phyloP scores from a whole-genome alignment of 2,113 vertebrate species.

The Trichomycterus rosablanca region DNA sequence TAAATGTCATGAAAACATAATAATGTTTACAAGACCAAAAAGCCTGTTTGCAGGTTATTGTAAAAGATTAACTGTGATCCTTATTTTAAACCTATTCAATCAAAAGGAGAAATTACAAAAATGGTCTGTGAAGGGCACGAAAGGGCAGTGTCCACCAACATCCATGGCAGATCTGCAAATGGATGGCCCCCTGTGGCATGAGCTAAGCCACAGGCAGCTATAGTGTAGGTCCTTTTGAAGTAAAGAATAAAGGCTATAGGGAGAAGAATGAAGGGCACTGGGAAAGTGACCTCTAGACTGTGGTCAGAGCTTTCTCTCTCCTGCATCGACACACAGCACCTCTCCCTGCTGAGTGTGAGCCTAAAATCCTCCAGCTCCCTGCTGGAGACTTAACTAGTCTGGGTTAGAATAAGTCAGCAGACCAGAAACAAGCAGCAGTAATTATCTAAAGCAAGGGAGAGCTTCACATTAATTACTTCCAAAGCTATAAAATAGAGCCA shows the following conservation, averaged over 20 bases:
- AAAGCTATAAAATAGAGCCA: too few relatives aligned
- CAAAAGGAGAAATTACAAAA: constrained; percentile 14
- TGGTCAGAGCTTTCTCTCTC: constrained; percentile 36
- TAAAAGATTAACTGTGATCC: constrained; percentile 11
- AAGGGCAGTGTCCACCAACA: constrained; percentile 38
- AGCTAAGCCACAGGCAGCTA: constrained; percentile 30
- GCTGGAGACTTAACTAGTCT: constrained; percentile 30
- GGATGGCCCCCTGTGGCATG: constrained; percentile 34
- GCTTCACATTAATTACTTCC: too few relatives aligned
- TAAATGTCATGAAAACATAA: too few relatives aligned
- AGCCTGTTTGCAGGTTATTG: background rate
- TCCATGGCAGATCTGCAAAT: constrained; percentile 34
- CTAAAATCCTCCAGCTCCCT: constrained; percentile 29
- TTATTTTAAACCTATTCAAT: background rate
- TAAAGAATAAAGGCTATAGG: constrained; percentile 40
- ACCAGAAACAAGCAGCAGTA: constrained; percentile 3
- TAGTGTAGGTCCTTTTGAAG: constrained; percentile 42
- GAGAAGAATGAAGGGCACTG: constrained; percentile 44
- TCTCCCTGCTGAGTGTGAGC: constrained; percentile 33
- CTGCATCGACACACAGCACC: constrained; percentile 14
- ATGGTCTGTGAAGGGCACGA: constrained; percentile 13
- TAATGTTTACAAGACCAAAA: background rate
- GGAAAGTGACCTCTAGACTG: constrained; percentile 57
- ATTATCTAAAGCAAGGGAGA: constrained; percentile 13
- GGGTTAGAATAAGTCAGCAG: constrained; percentile 2